Base-by-base conservation (phyloP, 2,113 vertebrate species). In the Macrotis lagotis region DNA sequence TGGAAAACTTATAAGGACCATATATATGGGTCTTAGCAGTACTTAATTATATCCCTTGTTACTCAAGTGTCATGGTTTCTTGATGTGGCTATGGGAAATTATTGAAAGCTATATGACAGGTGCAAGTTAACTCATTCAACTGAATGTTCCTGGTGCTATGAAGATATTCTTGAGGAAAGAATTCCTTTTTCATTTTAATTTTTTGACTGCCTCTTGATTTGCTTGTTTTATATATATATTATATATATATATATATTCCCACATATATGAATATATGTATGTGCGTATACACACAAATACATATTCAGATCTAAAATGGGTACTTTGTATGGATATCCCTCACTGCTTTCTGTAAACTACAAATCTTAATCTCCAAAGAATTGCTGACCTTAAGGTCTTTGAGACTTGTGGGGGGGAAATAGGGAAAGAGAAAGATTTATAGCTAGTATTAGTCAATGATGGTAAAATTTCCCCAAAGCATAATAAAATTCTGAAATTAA, bases 41-140 rank as follows among this genome's bases (percentile, higher is more conserved):
- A 94, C 25, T 90, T 97, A 94, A 93, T 94, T 89, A 47, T 51
- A 96, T 94, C 96, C 83, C 89, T 94, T 97, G 31, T 89, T 89
- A 52, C 91, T 92, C 28, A 94, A 90, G 53, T 97, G 55, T 94
- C 55, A 96, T 89, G 96, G 59, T 3, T 96, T 90, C 91, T 96
- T 89, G 26, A 51, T 47, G 25, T 92, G 93, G 94, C 48, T 91
- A 28, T 48, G 51, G 89, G 92, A 97, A 97, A 96, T 48, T 97
- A 93, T 89, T 95, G 96, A 92, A 97, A 96, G 93, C 90, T 97
- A 8, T 89, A 51, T 98, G 95, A 96, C 94, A 97, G 95, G 92
- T 97, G 95, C 95, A 96, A 91, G 59, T 0, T 0, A 97, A 92
- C 37, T 92, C 92, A 97, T 88, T 97, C 88, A 96, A 96, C 26